Evolutionary conservation across 2,113 vertebrate genomes (phyloP).

Genomic region (Turnix velox): DNA sequence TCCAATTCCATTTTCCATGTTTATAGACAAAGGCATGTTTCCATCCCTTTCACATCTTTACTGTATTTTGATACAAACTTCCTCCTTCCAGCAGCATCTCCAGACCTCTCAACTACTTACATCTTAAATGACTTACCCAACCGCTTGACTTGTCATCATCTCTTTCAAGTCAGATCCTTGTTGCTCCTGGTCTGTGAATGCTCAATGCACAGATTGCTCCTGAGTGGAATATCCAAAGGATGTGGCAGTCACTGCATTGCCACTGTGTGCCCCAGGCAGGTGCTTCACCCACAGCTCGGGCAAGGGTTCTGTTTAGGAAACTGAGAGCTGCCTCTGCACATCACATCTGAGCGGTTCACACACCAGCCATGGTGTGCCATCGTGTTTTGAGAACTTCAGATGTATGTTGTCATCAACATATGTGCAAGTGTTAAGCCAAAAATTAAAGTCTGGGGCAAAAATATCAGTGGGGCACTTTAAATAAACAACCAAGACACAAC

Average conservation of each 20-base stretch:
- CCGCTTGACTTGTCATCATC: rapidly evolving
- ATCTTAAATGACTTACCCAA: not conserved
- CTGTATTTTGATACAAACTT: not conserved
- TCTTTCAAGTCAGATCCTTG: not conserved
- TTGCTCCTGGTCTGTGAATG: not conserved
- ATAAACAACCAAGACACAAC: not conserved
- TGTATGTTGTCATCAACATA: not conserved
- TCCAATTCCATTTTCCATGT: not conserved
- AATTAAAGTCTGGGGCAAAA: slow-evolving; percentile 12
- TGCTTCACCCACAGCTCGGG: not conserved
- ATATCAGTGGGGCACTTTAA: not conserved
- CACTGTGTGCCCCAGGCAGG: not conserved
- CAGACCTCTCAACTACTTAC: not conserved
- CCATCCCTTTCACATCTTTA: not conserved
- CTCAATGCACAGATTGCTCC: not conserved
- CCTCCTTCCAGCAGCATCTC: not conserved
- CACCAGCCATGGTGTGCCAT: not conserved
- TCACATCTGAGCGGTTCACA: not conserved
- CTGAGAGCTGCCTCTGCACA: not conserved
- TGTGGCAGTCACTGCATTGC: not conserved
- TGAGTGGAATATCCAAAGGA: not conserved
- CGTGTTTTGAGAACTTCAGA: not conserved
- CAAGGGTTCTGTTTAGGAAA: rapidly evolving
- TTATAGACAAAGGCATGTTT: rapidly evolving
- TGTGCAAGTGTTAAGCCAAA: not conserved